Base-by-base conservation (phyloP, 2,113 vertebrate species). In the Triplophysa dalaica region DNA sequence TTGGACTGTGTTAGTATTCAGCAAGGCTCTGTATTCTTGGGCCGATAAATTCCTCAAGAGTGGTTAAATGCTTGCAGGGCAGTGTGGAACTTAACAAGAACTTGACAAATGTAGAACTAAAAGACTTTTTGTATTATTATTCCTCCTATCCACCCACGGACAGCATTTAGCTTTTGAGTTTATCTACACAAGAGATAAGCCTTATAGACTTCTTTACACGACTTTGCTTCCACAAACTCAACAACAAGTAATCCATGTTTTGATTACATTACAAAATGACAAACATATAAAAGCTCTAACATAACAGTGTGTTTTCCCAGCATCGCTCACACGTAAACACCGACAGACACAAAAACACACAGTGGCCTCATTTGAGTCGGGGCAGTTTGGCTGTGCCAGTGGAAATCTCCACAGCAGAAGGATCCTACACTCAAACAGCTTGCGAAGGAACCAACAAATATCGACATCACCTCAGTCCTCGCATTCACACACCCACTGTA, bases 361-460 rank as follows among this genome's bases (percentile, higher is more conserved):
- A 43, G 61, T 78, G 75, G 72, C 68, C 65, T 60, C n/a, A 29
- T 60, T 63, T 8, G 13, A 65, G 16, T 76, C 16, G 45, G 43
- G 63, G 21, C 54, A 9, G 73, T 69, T 48, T 43, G 61, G 67
- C 64, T 2, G 17, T 19, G n/a, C 61, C 52, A 33, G n/a, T 65
- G 82, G 82, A 87, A 85, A 83, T 63, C 73, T 83, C 65, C 63
- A 83, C 17, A 61, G 56, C 24, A 65, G 60, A 70, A 75, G 65
- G 60, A 56, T 24, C 21, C 38, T 62, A 65, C 63, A 64, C n/a
- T n/a, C 5, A 70, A 50, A 82, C 52, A 60, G 24, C 43, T 16
- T 50, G 79, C 12, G 56, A 54, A 82, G 33, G 64, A 68, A 79
- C 7, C 56, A 52, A 82, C 73, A 85, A 66, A 81, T 43, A 74